Base-by-base conservation (phyloP, 2,888 invertebrate genomes). In the Unio pictorum region DNA sequence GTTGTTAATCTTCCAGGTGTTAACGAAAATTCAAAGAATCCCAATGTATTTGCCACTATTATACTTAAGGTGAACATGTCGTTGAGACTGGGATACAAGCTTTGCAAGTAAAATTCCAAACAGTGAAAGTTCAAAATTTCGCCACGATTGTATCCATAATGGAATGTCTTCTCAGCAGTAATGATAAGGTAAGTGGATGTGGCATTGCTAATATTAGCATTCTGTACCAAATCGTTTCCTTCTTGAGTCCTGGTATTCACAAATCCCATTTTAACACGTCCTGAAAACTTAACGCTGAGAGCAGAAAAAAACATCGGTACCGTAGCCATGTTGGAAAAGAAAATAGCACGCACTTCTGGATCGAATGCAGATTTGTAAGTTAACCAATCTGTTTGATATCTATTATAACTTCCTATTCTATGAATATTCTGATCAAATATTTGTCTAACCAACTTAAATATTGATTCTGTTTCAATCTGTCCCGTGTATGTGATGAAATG, bases 221-320 rank as follows among this genome's bases (percentile, higher is more conserved):
- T 77, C 55, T 74, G 74, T 26, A 74, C 63, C 8, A 86, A 75
- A 45, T 76, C 55, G 65, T 79, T 80, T 30, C 79, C 82, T 61
- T 80, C 71, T 34, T 69, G 64, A 3, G 79, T 73, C 28, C 75
- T 80, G 3, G 79, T 72, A 64, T 84, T 78, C 15, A 88, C 80
- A 15, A 80, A 77, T 18, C 91, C 91, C 84, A 92, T 91, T 73
- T 89, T 89, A 4, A 91, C 90, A 23, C 92, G 85, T 20, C 92
- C 92, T 57, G 91, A 91, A 83, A 92, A 92, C 78, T 91, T 91
- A 2, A 91, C 91, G 74, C 91, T 91, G 11, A 92, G 85, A 2
- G 91, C 91, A n/a, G 92, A 91, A 66, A 91, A 86, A 80, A 92
- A 91, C 71, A 92, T 85, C 0, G 92, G 92, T 7, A 91, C 89